Percentiles rank a stretch among this genome's conserved stretches.
Conservation (phyloP, 2,113 vertebrate genomes). For the Benthochromis sp. region DNA sequence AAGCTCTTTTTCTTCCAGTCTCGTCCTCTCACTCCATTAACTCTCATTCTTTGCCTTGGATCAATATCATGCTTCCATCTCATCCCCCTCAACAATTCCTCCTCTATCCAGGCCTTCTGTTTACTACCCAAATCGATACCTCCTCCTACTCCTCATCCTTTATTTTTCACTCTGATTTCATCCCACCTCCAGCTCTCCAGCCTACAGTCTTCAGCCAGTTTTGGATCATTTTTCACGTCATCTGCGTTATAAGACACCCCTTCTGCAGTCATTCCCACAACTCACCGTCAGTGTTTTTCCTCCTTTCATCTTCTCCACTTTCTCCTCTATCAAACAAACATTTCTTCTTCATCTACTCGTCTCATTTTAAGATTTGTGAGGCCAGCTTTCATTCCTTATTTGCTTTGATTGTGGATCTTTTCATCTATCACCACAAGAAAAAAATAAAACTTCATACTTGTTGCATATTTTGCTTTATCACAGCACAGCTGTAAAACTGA, state of each 20-base stretch:
- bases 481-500: background rate
- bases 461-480: background rate
- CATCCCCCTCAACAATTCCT: background rate
- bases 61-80: conserved; percentile 34
- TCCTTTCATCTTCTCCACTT: background rate
- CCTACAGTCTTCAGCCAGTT: background rate
- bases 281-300: background rate
- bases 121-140: conserved; percentile 17
- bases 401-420: background rate
- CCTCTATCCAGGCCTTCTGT: background rate
- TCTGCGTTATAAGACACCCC: background rate
- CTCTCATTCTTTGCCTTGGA: conserved; percentile 23
- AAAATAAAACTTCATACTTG: background rate
- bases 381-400: background rate
- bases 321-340: background rate
- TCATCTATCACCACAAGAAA: background rate
- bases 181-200: background rate
- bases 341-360: background rate
- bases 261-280: background rate
- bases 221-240: background rate
- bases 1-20: background rate
- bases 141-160: background rate
- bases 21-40: conserved; percentile 7
- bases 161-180: background rate
- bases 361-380: background rate